Percentiles rank a stretch among this genome's conserved stretches.
phyloP scores from a whole-genome alignment of 2,797 vertebrate genomes.

The Sarcoramphus papa region DNA sequence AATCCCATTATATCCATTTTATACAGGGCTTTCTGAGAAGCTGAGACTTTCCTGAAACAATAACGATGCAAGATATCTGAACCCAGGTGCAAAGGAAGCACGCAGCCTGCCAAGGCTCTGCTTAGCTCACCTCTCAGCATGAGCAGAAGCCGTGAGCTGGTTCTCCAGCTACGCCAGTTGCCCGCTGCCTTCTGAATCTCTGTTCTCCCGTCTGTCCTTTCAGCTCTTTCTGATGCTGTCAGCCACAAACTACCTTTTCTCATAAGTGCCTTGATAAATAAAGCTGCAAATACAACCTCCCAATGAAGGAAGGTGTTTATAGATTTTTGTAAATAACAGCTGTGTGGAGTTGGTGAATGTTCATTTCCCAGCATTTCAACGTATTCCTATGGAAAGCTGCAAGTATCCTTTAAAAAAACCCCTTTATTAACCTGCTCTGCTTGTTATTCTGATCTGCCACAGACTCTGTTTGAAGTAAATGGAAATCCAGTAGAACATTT shows the following conservation, averaged over 20 bases:
- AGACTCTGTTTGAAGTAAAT: not conserved
- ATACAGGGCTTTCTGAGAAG: not conserved
- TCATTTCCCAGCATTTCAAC: slow-evolving; percentile 3
- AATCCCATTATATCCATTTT: not conserved
- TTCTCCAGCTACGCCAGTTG: not conserved
- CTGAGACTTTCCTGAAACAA: not conserved
- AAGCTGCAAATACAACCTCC: not conserved
- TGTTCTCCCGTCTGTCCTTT: not conserved
- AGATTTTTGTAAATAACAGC: slow-evolving; percentile 50
- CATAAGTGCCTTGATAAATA: not conserved
- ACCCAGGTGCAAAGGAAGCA: not conserved
- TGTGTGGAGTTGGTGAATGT: slow-evolving; percentile 7
- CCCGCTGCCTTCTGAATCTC: not conserved
- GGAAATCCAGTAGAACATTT: not conserved
- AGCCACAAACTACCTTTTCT: not conserved
- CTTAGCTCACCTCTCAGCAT: not conserved
- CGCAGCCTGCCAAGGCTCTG: not conserved
- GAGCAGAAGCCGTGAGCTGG: not conserved
- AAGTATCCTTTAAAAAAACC: not conserved
- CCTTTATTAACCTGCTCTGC: not conserved
- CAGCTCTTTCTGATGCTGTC: not conserved
- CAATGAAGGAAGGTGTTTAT: slow-evolving; percentile 5
- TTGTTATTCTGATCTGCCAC: not conserved
- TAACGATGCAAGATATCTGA: not conserved
- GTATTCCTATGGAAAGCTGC: not conserved